Conservation (phyloP, 37 sponge, comb jelly and placozoan species). For the Geodia barretti region DNA sequence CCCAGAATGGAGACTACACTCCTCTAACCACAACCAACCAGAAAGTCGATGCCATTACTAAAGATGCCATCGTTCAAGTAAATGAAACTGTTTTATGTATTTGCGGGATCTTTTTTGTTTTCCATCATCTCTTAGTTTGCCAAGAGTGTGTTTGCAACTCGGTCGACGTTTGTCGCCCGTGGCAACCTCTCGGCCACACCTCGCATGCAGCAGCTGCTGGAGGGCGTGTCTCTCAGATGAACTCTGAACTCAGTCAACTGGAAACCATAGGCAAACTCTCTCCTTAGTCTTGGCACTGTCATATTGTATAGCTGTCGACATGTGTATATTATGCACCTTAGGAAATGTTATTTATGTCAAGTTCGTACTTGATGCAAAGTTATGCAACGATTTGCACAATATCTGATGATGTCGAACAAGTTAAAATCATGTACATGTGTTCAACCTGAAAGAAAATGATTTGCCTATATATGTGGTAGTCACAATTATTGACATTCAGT, state of each 20-base stretch:
- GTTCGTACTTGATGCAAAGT: background rate
- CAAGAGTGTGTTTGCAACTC: slow-evolving; percentile 51
- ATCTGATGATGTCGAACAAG: too few species aligned
- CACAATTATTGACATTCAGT: too few species aligned
- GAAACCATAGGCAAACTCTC: too few species aligned
- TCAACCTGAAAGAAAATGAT: too few species aligned
- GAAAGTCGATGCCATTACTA: slow-evolving; percentile 55
- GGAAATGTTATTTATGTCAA: background rate
- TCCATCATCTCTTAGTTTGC: background rate
- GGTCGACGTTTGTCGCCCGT: slow-evolving; percentile 46
- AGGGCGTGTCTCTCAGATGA: slow-evolving; percentile 46
- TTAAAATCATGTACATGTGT: too few species aligned
- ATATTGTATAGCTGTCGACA: background rate
- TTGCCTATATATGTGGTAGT: too few species aligned
- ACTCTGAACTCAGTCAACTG: background rate
- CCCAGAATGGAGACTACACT: slow-evolving; percentile 48
- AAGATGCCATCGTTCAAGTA: slow-evolving; percentile 62
- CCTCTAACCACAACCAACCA: slow-evolving; percentile 21
- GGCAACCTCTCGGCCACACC: slow-evolving; percentile 62
- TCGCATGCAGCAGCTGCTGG: slow-evolving; percentile 60
- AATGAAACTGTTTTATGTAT: background rate
- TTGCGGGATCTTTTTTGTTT: background rate
- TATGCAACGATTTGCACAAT: too few species aligned
- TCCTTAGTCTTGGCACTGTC: background rate
- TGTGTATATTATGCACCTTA: too few species aligned